Evolutionary conservation across 2,797 vertebrate genomes (phyloP).

Genomic region (Hydrocynus forskahlii): DNA sequence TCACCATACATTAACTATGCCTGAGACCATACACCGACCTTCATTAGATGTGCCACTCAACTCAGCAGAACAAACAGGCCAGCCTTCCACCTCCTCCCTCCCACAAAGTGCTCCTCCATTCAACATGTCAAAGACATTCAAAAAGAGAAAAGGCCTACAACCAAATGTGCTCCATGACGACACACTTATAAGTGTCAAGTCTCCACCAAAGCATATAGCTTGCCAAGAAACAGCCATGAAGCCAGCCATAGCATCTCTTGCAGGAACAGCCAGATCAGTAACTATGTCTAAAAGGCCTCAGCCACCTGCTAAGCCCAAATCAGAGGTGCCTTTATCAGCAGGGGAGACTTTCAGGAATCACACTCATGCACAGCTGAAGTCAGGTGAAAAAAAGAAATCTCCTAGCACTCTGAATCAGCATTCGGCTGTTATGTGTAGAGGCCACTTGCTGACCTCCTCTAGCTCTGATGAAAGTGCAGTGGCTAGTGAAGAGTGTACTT

Average conservation of each 20-base stretch:
- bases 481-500: slow-evolving; percentile 20
- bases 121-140: slow-evolving; percentile 27
- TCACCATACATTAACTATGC: slow-evolving; percentile 33
- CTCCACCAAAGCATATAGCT: slow-evolving; percentile 9
- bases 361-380: slow-evolving; percentile 32
- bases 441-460: slow-evolving; percentile 17
- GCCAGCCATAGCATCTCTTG: slow-evolving; percentile 66
- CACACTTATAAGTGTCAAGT: slow-evolving; percentile 41
- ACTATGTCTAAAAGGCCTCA: slow-evolving; percentile 56
- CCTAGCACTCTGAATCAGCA: neutral
- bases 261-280: slow-evolving; percentile 67
- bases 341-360: slow-evolving; percentile 25
- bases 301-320: slow-evolving; percentile 52
- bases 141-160: slow-evolving; percentile 45
- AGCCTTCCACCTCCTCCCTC: slow-evolving; percentile 30
- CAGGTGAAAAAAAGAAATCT: slow-evolving; percentile 28
- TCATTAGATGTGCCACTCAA: slow-evolving; percentile 49
- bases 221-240: slow-evolving; percentile 49
- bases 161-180: slow-evolving; percentile 49
- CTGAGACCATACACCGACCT: slow-evolving; percentile 48
- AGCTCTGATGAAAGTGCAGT: slow-evolving; percentile 34
- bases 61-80: slow-evolving; percentile 46
- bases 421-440: slow-evolving; percentile 8
- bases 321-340: slow-evolving; percentile 36
- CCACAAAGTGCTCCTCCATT: slow-evolving; percentile 47